phyloP scores from a whole-genome alignment of 2,888 invertebrate genomes.

The Diaperis boleti region DNA sequence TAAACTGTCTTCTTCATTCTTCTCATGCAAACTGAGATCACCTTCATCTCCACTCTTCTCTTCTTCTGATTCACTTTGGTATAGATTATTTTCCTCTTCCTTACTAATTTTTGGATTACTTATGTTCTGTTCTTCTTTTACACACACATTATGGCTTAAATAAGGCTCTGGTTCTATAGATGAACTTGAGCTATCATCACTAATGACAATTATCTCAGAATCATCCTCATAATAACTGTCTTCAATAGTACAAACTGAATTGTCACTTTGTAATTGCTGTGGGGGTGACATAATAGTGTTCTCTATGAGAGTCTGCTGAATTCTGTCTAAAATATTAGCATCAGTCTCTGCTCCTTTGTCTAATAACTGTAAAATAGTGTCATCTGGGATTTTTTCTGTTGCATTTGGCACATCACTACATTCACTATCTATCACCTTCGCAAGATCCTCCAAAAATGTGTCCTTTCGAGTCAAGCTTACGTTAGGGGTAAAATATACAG shows the following conservation, averaged over 20 bases:
- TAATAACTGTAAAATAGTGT: slow-evolving; percentile 1
- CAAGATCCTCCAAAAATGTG: slow-evolving; percentile 7
- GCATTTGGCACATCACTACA: not conserved
- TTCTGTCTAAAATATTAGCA: slow-evolving; percentile 2
- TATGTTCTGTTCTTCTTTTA: not conserved
- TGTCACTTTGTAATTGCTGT: not conserved
- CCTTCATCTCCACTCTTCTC: not conserved
- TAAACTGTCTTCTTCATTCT: too few relatives aligned
- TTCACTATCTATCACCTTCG: slow-evolving; percentile 6
- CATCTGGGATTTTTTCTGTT: not conserved
- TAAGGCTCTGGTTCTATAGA: not conserved
- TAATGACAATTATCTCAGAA: slow-evolving; percentile 12
- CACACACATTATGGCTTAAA: not conserved
- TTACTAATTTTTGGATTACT: not conserved
- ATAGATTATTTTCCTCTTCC: not conserved
- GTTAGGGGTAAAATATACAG: slow-evolving; percentile 22
- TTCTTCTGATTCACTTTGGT: not conserved
- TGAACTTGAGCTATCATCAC: slow-evolving; percentile 19
- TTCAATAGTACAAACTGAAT: slow-evolving; percentile 1
- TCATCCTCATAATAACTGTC: slow-evolving; percentile 7
- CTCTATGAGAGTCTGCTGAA: slow-evolving; percentile 23
- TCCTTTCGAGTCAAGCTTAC: slow-evolving; percentile 7
- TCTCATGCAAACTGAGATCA: too few relatives aligned
- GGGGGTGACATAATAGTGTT: slow-evolving; percentile 12
- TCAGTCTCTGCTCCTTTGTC: not conserved